phyloP scores from a whole-genome alignment of 2,113 vertebrate genomes.

The Aptenodytes patagonicus region DNA sequence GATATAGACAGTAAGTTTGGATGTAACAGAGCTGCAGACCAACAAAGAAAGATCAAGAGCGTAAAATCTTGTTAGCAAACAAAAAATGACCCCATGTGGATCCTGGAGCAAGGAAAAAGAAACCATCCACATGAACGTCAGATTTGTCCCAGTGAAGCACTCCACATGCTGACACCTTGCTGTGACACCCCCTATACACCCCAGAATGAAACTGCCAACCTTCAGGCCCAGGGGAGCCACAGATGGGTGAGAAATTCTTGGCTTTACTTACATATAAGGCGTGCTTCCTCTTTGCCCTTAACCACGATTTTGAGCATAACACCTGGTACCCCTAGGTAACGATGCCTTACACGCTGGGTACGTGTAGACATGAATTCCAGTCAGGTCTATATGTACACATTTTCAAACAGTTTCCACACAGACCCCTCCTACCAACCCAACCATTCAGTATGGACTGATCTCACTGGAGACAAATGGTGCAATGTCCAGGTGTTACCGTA shows the following conservation, averaged over 20 bases:
- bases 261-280: not conserved
- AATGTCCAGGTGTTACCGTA: not conserved
- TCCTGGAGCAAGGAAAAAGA: not conserved
- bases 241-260: not conserved
- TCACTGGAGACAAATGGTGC: not conserved
- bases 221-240: not conserved
- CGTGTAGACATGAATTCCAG: accelerated
- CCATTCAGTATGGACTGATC: not conserved
- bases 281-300: not conserved
- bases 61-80: not conserved
- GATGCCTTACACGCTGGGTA: not conserved
- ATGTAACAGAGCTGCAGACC: not conserved
- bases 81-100: not conserved
- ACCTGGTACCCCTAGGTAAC: not conserved
- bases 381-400: not conserved
- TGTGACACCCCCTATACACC: accelerated
- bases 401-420: not conserved
- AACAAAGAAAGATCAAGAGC: not conserved
- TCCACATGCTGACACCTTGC: not conserved
- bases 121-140: not conserved
- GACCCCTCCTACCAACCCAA: not conserved
- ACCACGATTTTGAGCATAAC: accelerated
- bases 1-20: not conserved
- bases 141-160: not conserved
- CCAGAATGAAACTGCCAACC: not conserved